Conservation (phyloP, 2,888 invertebrate genomes). For the Dendrolimus pini region DNA sequence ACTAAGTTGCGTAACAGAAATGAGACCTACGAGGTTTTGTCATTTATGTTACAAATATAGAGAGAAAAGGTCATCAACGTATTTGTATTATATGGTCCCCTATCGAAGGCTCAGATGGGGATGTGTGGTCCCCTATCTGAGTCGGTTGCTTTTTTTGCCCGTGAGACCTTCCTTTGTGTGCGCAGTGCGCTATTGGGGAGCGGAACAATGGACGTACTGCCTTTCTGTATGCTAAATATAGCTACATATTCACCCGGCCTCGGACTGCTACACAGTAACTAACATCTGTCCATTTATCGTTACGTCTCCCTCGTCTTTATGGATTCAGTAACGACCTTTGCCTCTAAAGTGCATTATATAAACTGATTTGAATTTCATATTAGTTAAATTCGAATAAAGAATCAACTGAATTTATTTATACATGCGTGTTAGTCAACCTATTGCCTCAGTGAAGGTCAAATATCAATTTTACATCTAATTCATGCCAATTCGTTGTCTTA, state of each 20-base stretch:
- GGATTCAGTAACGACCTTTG: neutral
- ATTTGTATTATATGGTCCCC: slow-evolving; percentile 48
- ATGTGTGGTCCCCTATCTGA: slow-evolving; percentile 50
- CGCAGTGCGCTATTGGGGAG: slow-evolving; percentile 65
- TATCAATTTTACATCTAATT: no score
- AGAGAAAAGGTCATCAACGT: slow-evolving; percentile 25
- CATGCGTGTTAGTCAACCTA: no score
- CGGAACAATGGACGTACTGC: slow-evolving; percentile 64
- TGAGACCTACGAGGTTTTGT: no score
- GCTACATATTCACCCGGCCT: slow-evolving; percentile 42
- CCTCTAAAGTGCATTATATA: neutral
- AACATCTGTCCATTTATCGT: slow-evolving; percentile 56
- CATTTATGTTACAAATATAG: no score
- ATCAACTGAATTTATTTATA: neutral
- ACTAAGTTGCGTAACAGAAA: no score
- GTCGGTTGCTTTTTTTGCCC: slow-evolving; percentile 63
- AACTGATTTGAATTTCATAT: neutral
- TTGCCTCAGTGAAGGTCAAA: no score
- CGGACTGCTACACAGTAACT: slow-evolving; percentile 46
- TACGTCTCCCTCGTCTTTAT: slow-evolving; percentile 21
- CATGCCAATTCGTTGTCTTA: no score
- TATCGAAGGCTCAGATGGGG: slow-evolving; percentile 57
- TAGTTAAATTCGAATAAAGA: neutral
- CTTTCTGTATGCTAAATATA: slow-evolving; percentile 74
- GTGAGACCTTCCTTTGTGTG: slow-evolving; percentile 67